Evolutionary conservation across 1,140 invertebrate species (phyloP).

Genomic region (Vollenhovia emeryi): DNA sequence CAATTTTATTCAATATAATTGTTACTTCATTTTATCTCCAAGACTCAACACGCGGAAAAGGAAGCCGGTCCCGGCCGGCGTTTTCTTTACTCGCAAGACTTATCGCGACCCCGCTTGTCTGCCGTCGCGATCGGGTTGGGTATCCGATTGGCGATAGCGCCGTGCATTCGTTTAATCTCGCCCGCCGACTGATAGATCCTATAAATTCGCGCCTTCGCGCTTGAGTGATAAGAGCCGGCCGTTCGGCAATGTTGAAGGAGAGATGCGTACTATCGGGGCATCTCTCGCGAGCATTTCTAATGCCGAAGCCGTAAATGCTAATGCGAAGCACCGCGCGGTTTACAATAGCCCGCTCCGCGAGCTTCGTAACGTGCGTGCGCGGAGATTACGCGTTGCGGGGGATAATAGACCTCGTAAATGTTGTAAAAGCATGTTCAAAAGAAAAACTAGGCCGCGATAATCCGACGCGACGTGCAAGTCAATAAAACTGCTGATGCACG

Average conservation of each 20-base stretch:
- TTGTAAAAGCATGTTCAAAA: not conserved
- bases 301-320: conserved; percentile 22
- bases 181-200: not conserved
- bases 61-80: too few species aligned
- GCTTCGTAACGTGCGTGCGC: not conserved
- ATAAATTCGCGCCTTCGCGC: conserved; percentile 24
- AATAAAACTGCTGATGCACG: conserved; percentile 20
- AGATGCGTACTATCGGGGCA: not conserved
- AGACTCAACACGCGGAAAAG: too few species aligned
- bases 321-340: conserved; percentile 32
- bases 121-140: not conserved
- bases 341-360: not conserved
- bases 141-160: not conserved
- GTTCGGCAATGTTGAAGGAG: not conserved
- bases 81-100: too few species aligned
- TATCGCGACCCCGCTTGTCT: not conserved
- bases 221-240: not conserved
- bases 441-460: conserved; percentile 3
- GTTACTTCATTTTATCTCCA: too few species aligned
- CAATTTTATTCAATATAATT: too few species aligned
- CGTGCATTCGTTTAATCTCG: not conserved
- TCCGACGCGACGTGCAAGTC: not conserved
- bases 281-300: not conserved
- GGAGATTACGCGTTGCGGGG: not conserved
- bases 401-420: not conserved